phyloP scores from a whole-genome alignment of 2,888 invertebrate species.

The Hecatera dysodea region DNA sequence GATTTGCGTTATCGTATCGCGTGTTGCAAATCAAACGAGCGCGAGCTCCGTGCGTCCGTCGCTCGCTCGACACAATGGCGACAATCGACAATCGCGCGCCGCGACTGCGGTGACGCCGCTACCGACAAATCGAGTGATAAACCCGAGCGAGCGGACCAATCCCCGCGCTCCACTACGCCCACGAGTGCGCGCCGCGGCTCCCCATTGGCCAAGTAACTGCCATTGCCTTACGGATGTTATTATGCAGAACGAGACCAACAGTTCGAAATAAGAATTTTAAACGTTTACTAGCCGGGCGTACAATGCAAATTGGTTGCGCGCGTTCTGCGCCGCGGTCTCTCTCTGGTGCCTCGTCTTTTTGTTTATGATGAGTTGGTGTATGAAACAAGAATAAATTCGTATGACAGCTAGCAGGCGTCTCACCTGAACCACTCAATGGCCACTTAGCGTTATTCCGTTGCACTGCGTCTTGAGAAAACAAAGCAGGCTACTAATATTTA shows the following conservation, averaged over 20 bases:
- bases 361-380: slow-evolving; percentile 75
- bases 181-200: slow-evolving; percentile 82
- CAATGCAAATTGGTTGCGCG: slow-evolving; percentile 90
- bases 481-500: slow-evolving; percentile 66
- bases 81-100: slow-evolving; percentile 89
- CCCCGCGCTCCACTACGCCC: slow-evolving; percentile 83
- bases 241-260: slow-evolving; percentile 90
- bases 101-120: slow-evolving; percentile 87
- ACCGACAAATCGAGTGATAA: slow-evolving; percentile 89
- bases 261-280: slow-evolving; percentile 89
- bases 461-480: slow-evolving; percentile 74
- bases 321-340: slow-evolving; percentile 83
- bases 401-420: slow-evolving; percentile 76
- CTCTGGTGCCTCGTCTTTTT: slow-evolving; percentile 81
- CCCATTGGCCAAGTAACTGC: slow-evolving; percentile 89
- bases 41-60: slow-evolving; percentile 83
- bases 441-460: slow-evolving; percentile 75
- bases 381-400: slow-evolving; percentile 78
- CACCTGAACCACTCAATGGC: slow-evolving; percentile 74
- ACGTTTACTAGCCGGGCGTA: slow-evolving; percentile 87
- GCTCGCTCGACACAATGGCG: slow-evolving; percentile 87
- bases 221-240: slow-evolving; percentile 90
- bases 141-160: slow-evolving; percentile 85
- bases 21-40: slow-evolving; percentile 81
- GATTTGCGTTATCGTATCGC: slow-evolving; percentile 81